phyloP scores from a whole-genome alignment of 1,140 invertebrate genomes.

The Holcopasites calliopsidis region DNA sequence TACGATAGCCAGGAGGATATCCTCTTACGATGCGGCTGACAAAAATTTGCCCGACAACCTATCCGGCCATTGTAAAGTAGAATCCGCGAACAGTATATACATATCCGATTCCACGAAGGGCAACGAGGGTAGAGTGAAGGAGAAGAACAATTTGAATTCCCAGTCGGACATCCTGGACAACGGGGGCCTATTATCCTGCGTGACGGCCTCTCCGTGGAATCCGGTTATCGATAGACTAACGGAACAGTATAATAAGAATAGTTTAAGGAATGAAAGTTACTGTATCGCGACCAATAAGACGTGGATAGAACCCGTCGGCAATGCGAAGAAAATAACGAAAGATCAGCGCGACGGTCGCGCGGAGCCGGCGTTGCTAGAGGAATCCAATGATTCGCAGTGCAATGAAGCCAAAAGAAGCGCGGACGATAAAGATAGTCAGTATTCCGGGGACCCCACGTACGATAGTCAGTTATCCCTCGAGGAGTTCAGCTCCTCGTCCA shows the following conservation, averaged over 20 bases:
- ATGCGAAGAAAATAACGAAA: conserved; percentile 65
- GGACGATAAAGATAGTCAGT: conserved; percentile 76
- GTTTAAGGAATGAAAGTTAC: conserved; percentile 91
- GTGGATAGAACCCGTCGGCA: conserved; percentile 72
- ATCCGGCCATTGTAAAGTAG: conserved; percentile 75
- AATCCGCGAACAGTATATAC: conserved; percentile 77
- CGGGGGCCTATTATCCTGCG: conserved; percentile 56
- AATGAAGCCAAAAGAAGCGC: conserved; percentile 62
- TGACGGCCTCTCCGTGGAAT: conserved; percentile 80
- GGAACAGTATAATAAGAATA: conserved; percentile 82
- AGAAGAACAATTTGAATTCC: conserved; percentile 73
- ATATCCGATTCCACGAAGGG: conserved; percentile 67
- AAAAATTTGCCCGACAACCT: conserved; percentile 79
- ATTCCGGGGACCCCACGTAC: conserved; percentile 84
- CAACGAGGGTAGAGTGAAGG: conserved; percentile 64
- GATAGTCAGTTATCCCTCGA: conserved; percentile 89
- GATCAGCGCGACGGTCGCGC: conserved; percentile 63
- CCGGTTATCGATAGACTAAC: conserved; percentile 92
- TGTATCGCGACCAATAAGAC: conserved; percentile 85
- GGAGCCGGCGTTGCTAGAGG: conserved; percentile 70
- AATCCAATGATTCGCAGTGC: conserved; percentile 65
- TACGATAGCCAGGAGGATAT: conserved; percentile 88
- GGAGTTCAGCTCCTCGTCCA: conserved; percentile 82
- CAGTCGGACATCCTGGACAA: conserved; percentile 68
- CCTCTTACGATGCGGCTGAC: conserved; percentile 73